These are phyloP conservation scores for Taenaris catops DNA, from an alignment of 2,888 invertebrate genomes.

Conservation along the genomic window DNA sequence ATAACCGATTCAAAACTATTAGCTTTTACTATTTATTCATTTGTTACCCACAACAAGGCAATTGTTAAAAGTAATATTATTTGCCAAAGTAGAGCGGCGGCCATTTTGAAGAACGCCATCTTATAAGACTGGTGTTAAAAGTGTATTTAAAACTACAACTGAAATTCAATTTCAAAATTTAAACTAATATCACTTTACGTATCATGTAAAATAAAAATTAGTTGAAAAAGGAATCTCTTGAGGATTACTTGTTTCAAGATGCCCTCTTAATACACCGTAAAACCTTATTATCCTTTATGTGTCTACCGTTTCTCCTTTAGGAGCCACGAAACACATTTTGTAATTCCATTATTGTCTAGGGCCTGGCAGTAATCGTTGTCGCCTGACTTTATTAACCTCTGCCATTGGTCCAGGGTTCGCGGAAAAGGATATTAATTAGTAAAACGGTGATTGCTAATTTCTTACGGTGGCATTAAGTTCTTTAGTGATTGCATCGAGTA, in stretches of 20 bases:
- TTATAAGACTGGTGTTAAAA: too few relatives aligned
- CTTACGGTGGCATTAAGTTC: too few relatives aligned
- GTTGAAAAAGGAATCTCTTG: conserved; percentile 8
- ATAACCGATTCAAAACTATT: too few relatives aligned
- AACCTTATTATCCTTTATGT: conserved; percentile 12
- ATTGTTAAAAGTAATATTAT: too few relatives aligned
- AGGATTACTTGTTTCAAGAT: conserved; percentile 12
- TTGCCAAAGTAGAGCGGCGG: too few relatives aligned
- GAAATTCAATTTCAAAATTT: too few relatives aligned
- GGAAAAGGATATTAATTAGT: conserved; percentile 30
- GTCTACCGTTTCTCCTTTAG: conserved; percentile 9
- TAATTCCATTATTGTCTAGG: conserved; percentile 26
- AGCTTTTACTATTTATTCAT: too few relatives aligned
- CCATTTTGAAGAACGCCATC: too few relatives aligned
- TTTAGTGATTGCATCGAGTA: conserved; percentile 10
- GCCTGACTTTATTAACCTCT: conserved; percentile 29
- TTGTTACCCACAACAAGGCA: too few relatives aligned
- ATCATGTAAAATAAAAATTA: neutral
- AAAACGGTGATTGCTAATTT: conserved; percentile 28
- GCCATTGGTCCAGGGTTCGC: conserved; percentile 8
- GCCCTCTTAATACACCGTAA: conserved; percentile 10
- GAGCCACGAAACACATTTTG: conserved; percentile 16
- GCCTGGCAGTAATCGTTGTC: conserved; percentile 27
- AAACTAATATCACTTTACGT: too few relatives aligned
- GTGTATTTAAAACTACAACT: too few relatives aligned